Percentiles rank a stretch among this genome's conserved stretches.
These are phyloP conservation scores for Mico argentatus DNA, from an alignment of 2,797 vertebrate genomes.

Conservation along the genomic window DNA sequence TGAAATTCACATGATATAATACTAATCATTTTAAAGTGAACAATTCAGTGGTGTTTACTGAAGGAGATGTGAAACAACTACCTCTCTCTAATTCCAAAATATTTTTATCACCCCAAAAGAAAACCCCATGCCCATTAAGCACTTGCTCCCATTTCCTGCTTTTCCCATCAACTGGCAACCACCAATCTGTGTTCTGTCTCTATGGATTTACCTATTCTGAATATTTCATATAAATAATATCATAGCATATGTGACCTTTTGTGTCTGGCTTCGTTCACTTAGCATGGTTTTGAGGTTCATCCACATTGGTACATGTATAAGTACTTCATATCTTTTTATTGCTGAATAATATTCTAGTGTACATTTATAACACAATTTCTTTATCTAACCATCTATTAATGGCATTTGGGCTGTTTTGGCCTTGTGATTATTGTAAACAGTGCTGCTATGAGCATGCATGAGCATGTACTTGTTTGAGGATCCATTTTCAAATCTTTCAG, in stretches of 20 bases:
- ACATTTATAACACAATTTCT: not conserved
- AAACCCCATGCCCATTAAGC: not conserved
- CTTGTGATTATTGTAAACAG: not conserved
- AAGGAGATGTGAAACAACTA: not conserved
- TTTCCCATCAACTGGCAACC: not conserved
- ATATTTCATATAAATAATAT: not conserved
- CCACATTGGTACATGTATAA: not conserved
- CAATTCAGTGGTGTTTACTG: not conserved
- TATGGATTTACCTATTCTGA: not conserved
- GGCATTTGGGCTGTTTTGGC: not conserved
- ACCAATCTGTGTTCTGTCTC: not conserved
- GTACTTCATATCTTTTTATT: slow-evolving; percentile 3
- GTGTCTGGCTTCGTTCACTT: not conserved
- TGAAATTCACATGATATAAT: not conserved
- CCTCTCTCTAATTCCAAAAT: not conserved
- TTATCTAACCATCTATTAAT: not conserved
- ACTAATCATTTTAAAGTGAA: not conserved
- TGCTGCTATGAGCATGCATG: not conserved
- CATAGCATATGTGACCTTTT: not conserved
- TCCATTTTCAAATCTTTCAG: not conserved
- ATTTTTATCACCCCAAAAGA: not conserved
- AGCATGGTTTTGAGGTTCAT: not conserved
- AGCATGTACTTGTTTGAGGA: not conserved
- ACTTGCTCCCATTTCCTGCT: not conserved
- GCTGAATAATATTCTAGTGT: not conserved